Percentiles rank a stretch among this genome's conserved stretches.
Evolutionary conservation across 2,113 vertebrate species (phyloP).

Genomic region (Scartelaos histophorus): DNA sequence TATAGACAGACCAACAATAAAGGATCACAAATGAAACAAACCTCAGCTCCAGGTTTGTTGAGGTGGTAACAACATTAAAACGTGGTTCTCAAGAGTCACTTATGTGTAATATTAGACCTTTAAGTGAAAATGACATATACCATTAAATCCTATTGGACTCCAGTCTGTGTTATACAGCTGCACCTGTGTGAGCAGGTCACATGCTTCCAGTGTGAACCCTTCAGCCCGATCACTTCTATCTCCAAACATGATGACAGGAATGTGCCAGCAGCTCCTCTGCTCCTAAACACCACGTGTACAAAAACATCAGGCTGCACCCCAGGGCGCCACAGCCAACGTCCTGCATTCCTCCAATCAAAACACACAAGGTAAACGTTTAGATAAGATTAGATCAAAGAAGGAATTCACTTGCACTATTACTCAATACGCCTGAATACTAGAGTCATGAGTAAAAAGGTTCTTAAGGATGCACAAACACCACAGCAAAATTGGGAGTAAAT

Average conservation of each 20-base stretch:
- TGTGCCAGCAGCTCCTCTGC: constrained; percentile 37
- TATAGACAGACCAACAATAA: too few species aligned
- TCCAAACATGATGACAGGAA: constrained; percentile 17
- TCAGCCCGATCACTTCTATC: constrained; percentile 43
- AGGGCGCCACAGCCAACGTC: constrained; percentile 22
- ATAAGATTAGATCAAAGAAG: neutral
- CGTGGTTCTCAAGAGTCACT: too few species aligned
- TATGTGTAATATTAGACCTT: too few species aligned
- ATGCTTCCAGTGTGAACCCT: constrained; percentile 6
- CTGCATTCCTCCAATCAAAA: constrained; percentile 10
- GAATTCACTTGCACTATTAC: neutral
- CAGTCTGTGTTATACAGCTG: constrained; percentile 16
- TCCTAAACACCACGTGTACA: constrained; percentile 27
- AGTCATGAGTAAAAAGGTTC: too few species aligned
- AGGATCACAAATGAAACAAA: too few species aligned
- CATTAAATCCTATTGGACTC: too few species aligned
- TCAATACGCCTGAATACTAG: too few species aligned
- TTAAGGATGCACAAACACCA: too few species aligned
- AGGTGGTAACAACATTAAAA: too few species aligned
- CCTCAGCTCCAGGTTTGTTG: too few species aligned
- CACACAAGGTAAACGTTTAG: neutral
- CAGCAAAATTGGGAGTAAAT: too few species aligned
- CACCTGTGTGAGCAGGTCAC: constrained; percentile 34
- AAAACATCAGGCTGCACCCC: constrained; percentile 24
- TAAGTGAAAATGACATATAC: too few species aligned